phyloP scores from a whole-genome alignment of 2,888 invertebrate species.

The Epistrophe grossulariae region DNA sequence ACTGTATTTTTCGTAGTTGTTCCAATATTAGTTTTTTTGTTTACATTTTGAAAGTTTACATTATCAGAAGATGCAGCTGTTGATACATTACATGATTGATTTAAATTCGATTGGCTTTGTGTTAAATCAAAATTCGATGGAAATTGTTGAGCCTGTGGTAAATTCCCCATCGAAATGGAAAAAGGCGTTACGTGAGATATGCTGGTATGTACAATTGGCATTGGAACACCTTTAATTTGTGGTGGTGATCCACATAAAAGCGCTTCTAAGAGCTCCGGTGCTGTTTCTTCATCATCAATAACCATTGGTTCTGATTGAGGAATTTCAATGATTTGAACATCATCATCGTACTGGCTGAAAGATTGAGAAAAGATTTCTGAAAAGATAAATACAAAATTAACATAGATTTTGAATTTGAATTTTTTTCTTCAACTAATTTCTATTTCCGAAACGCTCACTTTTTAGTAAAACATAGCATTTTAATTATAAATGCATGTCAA shows the following conservation, averaged over 20 bases:
- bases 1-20: neutral
- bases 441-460: no score
- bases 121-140: conserved; percentile 41
- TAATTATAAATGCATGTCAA: no score
- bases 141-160: conserved; percentile 50
- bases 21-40: neutral
- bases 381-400: conserved; percentile 16
- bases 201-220: neutral
- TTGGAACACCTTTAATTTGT: neutral
- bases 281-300: conserved; percentile 62
- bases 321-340: conserved; percentile 52
- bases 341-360: conserved; percentile 22
- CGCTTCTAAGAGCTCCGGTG: conserved; percentile 53
- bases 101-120: conserved; percentile 25
- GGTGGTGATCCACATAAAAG: conserved; percentile 10
- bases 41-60: neutral
- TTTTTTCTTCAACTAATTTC: no score
- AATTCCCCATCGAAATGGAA: conserved; percentile 11
- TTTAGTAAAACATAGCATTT: no score
- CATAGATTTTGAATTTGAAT: neutral
- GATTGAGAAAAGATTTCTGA: conserved; percentile 35
- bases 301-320: conserved; percentile 53
- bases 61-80: neutral
- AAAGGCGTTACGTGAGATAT: neutral
- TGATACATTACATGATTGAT: neutral